Percentiles rank a stretch among this genome's conserved stretches.
phyloP scores from a whole-genome alignment of 1,140 invertebrate genomes.

The Cydia amplana region DNA sequence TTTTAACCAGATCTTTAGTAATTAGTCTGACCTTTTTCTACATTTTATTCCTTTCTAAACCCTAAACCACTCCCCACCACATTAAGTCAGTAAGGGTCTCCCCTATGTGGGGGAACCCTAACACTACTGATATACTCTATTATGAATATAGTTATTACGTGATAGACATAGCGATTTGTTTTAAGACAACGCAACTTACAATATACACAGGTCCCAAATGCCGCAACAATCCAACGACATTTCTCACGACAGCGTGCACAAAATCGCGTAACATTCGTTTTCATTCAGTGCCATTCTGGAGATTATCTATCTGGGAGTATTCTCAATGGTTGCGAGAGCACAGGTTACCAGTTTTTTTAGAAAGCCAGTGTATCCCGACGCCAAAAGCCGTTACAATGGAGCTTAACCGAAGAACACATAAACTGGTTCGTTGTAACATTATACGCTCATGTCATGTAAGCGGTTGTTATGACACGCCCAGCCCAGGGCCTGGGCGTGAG shows the following conservation, averaged over 20 bases:
- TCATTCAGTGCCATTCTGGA: constrained; percentile 11
- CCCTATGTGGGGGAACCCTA: too few species aligned
- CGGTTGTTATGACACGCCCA: background rate
- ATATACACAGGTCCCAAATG: background rate
- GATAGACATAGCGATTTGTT: background rate
- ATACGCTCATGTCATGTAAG: background rate
- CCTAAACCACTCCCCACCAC: too few species aligned
- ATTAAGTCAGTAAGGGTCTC: too few species aligned
- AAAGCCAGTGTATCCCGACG: background rate
- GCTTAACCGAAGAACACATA: background rate
- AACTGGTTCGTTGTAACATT: background rate
- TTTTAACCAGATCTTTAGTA: too few species aligned
- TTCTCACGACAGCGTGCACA: constrained; percentile 9
- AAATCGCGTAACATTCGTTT: constrained; percentile 27
- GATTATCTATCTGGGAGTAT: background rate
- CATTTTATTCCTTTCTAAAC: too few species aligned
- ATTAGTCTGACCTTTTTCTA: too few species aligned
- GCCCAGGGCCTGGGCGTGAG: background rate
- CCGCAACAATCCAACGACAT: constrained; percentile 1
- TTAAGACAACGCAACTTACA: background rate
- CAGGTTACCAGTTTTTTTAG: background rate
- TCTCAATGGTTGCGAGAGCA: background rate
- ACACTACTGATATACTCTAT: too few species aligned
- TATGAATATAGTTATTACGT: too few species aligned
- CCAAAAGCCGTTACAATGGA: background rate